Conservation (phyloP, 2,888 invertebrate genomes). For the Limnephilus auricula region DNA sequence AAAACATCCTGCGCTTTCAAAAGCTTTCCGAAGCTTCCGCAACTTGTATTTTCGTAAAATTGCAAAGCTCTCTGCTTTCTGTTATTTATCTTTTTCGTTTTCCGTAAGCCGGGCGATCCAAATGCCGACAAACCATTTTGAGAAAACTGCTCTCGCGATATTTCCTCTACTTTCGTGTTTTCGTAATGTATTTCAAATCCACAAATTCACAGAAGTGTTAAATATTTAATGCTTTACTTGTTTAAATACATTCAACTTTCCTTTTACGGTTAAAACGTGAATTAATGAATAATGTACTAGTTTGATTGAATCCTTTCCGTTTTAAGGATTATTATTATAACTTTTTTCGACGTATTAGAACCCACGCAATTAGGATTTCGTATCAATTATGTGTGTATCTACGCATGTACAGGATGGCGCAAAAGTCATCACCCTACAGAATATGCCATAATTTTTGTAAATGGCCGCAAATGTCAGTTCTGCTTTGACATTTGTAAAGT, state of each 20-base stretch:
- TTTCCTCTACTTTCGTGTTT: slow-evolving; percentile 12
- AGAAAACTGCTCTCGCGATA: not conserved
- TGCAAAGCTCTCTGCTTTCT: slow-evolving; percentile 29
- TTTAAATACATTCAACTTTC: not conserved
- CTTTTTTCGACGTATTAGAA: too few species aligned
- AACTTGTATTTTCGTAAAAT: slow-evolving; percentile 43
- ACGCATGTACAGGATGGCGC: too few species aligned
- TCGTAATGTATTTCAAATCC: not conserved
- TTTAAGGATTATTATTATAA: not conserved
- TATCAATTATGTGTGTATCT: not conserved
- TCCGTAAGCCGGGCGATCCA: slow-evolving; percentile 25
- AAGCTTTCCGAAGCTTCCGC: slow-evolving; percentile 39
- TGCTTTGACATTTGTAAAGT: too few species aligned
- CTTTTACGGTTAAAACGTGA: too few species aligned
- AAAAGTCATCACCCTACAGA: too few species aligned
- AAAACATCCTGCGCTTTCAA: slow-evolving; percentile 49
- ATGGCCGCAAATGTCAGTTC: too few species aligned
- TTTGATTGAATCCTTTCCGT: not conserved
- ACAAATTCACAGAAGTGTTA: not conserved
- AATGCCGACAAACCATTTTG: slow-evolving; percentile 5
- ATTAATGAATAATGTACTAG: not conserved
- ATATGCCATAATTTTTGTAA: too few species aligned
- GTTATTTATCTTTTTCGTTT: slow-evolving; percentile 38
- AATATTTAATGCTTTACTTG: not conserved
- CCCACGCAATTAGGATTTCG: too few species aligned